A percentile compares a stretch with the other conserved stretches of the same genome.
phyloP scores from a whole-genome alignment of 2,888 invertebrate genomes.

The Scaptomyza polygonia region DNA sequence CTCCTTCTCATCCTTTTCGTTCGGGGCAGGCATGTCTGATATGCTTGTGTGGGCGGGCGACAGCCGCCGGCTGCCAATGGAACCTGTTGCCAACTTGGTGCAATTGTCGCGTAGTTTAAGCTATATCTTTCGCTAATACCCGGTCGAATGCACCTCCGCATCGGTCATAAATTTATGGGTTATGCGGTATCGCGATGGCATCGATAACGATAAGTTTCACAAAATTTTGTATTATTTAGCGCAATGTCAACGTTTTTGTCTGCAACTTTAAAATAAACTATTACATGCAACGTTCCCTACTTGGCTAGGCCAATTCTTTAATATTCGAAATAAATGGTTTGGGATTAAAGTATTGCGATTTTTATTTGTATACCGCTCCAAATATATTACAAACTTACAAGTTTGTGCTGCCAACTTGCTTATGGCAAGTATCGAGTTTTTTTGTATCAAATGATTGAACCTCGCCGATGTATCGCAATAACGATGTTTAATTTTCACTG shows the following conservation, averaged over 20 bases:
- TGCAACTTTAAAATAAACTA: background rate
- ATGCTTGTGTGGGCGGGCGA: background rate
- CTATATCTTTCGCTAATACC: background rate
- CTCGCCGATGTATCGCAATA: constrained; percentile 17
- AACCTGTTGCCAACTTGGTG: constrained; percentile 39
- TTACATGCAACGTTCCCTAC: background rate
- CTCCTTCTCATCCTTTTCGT: constrained; percentile 38
- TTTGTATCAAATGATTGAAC: background rate
- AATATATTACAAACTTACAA: background rate
- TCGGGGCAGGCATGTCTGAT: constrained; percentile 7
- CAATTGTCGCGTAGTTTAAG: constrained; percentile 10
- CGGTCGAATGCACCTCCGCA: constrained; percentile 16
- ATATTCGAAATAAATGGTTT: background rate
- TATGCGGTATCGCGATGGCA: background rate
- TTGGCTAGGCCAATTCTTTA: background rate
- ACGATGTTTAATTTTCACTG: constrained; percentile 46
- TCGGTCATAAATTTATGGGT: background rate
- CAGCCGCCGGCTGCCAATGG: constrained; percentile 4
- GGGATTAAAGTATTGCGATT: background rate
- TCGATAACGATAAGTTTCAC: constrained; percentile 19
- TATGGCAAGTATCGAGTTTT: constrained; percentile 5
- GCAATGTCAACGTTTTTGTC: background rate
- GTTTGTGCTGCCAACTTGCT: constrained; percentile 30
- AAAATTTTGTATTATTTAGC: constrained; percentile 4
- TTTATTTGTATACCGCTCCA: background rate